Evolutionary conservation across 2,797 vertebrate species (phyloP).

Genomic region (Hemibagrus guttatus): DNA sequence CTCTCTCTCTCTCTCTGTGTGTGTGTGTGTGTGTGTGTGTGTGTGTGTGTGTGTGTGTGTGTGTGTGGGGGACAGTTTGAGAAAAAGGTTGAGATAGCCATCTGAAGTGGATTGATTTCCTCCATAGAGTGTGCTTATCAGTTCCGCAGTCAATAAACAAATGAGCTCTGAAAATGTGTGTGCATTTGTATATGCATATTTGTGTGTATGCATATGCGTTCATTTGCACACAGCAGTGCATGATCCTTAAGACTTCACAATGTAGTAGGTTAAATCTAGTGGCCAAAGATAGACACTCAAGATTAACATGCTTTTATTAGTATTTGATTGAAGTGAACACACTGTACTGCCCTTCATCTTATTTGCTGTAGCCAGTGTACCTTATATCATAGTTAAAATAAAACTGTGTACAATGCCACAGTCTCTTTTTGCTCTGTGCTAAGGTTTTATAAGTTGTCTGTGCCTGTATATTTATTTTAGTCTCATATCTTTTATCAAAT

Average conservation of each 20-base stretch:
- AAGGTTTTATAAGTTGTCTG: not conserved
- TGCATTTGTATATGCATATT: conserved; percentile 29
- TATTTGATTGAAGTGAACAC: not conserved
- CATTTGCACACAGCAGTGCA: conserved; percentile 22
- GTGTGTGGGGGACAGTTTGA: conserved; percentile 32
- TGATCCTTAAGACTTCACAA: conserved; percentile 48
- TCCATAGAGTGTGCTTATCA: conserved; percentile 44
- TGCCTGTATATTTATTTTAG: not conserved
- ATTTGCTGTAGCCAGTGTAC: not conserved
- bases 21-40: not conserved
- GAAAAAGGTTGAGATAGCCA: conserved; percentile 42
- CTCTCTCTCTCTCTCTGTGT: no score
- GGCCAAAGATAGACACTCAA: conserved; percentile 1
- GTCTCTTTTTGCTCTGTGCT: not conserved
- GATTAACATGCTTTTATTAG: not conserved
- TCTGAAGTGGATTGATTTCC: conserved; percentile 56
- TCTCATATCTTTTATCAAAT: not conserved
- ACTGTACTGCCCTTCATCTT: not conserved
- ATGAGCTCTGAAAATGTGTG: conserved; percentile 26
- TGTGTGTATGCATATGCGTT: conserved; percentile 17
- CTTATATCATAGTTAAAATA: not conserved
- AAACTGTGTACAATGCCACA: not conserved
- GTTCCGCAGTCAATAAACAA: conserved; percentile 53
- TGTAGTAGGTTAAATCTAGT: conserved; percentile 54
- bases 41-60: conserved; percentile 7